Conservation (phyloP, 1,140 invertebrate species). For the Littorina saxatilis region DNA sequence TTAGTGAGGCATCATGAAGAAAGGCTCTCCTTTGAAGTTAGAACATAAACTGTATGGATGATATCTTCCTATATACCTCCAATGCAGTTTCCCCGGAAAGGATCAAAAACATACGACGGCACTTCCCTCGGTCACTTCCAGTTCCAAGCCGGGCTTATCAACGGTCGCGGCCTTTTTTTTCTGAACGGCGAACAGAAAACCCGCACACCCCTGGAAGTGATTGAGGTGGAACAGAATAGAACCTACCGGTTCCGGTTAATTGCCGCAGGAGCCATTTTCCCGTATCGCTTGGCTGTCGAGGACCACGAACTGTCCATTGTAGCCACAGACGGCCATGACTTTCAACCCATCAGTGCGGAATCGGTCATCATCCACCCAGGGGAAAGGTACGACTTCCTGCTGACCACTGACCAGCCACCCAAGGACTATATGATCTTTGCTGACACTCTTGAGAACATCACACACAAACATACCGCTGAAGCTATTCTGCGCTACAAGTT, state of each 20-base stretch:
- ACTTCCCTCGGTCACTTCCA: constrained; percentile 44
- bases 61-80: too few species aligned
- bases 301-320: constrained; percentile 88
- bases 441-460: constrained; percentile 51
- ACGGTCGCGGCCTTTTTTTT: constrained; percentile 63
- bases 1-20: too few species aligned
- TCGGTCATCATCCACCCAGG: constrained; percentile 76
- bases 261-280: constrained; percentile 56
- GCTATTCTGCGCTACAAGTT: too few species aligned
- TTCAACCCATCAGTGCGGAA: constrained; percentile 81
- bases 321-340: constrained; percentile 87
- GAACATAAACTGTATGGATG: too few species aligned
- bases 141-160: constrained; percentile 65
- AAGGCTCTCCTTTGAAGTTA: too few species aligned
- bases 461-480: too few species aligned
- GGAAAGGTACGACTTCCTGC: constrained; percentile 89
- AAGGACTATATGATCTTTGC: constrained; percentile 86
- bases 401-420: constrained; percentile 81
- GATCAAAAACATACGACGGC: constrained; percentile 13
- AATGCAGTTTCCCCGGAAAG: too few species aligned
- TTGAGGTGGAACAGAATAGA: constrained; percentile 18
- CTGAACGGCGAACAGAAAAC: constrained; percentile 39
- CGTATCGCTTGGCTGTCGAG: constrained; percentile 83
- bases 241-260: constrained; percentile 64
- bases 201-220: constrained; percentile 40